phyloP scores from a whole-genome alignment of 2,113 vertebrate species.

The Megaceryle torquata region DNA sequence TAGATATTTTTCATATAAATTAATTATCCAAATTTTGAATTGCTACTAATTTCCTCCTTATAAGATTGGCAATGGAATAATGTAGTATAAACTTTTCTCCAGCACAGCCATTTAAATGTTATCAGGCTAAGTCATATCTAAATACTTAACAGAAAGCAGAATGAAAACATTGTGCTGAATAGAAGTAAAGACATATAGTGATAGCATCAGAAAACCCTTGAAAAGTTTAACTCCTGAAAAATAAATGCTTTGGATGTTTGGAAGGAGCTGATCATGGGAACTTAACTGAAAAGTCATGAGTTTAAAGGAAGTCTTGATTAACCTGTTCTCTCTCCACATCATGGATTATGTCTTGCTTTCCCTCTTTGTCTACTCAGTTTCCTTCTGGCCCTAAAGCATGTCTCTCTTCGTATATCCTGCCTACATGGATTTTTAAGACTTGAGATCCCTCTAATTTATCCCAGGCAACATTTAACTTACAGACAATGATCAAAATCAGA shows the following conservation, averaged over 20 bases:
- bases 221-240: neutral
- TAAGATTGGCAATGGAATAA: neutral
- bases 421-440: neutral
- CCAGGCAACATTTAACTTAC: neutral
- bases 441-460: neutral
- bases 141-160: neutral
- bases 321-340: neutral
- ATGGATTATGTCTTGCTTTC: neutral
- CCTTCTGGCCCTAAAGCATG: neutral
- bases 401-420: neutral
- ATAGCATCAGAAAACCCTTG: neutral
- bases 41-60: neutral
- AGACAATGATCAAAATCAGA: neutral
- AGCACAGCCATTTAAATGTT: neutral
- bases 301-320: neutral
- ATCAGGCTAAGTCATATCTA: neutral
- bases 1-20: neutral
- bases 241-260: neutral
- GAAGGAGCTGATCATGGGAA: neutral
- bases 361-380: neutral
- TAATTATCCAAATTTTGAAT: neutral
- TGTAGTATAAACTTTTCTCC: neutral
- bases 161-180: neutral
- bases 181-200: neutral
- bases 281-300: neutral